phyloP scores from a whole-genome alignment of 2,113 vertebrate genomes.

The Martes martes region DNA sequence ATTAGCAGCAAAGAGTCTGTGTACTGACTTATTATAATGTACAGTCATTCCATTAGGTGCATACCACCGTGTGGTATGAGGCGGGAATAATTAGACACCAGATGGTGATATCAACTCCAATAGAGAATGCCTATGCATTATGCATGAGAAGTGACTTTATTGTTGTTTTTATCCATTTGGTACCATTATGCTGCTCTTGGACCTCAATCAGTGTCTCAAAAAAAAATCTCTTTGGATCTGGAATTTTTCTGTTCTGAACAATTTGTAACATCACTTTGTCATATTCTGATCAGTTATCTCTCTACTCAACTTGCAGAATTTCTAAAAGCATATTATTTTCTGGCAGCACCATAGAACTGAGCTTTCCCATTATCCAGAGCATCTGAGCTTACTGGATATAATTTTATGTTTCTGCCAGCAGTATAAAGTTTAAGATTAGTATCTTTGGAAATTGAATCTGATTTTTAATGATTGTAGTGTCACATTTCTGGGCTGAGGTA shows the following conservation, averaged over 20 bases:
- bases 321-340: slow-evolving; percentile 80
- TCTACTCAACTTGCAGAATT: slow-evolving; percentile 77
- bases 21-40: slow-evolving; percentile 77
- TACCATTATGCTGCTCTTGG: slow-evolving; percentile 83
- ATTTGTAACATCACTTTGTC: slow-evolving; percentile 80
- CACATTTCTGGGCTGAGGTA: slow-evolving; percentile 81
- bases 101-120: slow-evolving; percentile 85
- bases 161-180: slow-evolving; percentile 83
- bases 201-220: slow-evolving; percentile 78
- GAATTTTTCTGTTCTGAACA: slow-evolving; percentile 77
- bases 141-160: slow-evolving; percentile 83
- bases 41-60: slow-evolving; percentile 83
- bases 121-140: slow-evolving; percentile 81
- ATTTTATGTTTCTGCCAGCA: slow-evolving; percentile 83
- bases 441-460: slow-evolving; percentile 85
- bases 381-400: slow-evolving; percentile 74
- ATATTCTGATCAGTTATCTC: slow-evolving; percentile 79
- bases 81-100: slow-evolving; percentile 87
- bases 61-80: slow-evolving; percentile 82
- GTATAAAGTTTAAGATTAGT: slow-evolving; percentile 83
- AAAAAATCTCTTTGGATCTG: slow-evolving; percentile 66
- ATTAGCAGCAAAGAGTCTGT: slow-evolving; percentile 78
- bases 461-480: slow-evolving; percentile 85
- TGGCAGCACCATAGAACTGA: slow-evolving; percentile 75
- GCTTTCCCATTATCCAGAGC: slow-evolving; percentile 74